Evolutionary conservation across 1,140 invertebrate genomes (phyloP).

Genomic region (Drosophila miranda): DNA sequence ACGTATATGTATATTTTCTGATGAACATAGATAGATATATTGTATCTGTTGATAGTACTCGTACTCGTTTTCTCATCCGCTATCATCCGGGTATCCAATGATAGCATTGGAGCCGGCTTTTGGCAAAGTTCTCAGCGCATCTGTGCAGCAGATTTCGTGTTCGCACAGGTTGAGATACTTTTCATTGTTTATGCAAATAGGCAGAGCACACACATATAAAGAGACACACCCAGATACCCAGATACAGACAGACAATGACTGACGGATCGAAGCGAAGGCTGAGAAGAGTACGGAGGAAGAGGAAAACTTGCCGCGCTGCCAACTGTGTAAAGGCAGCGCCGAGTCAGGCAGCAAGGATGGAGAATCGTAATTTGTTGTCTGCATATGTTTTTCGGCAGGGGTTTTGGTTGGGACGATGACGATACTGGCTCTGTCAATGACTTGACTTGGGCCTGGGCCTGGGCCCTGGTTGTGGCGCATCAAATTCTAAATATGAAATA

Average conservation of each 20-base stretch:
- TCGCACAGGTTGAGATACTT: slow-evolving; percentile 39
- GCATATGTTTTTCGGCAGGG: slow-evolving; percentile 40
- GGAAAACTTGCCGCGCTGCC: slow-evolving; percentile 9
- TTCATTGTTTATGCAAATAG: slow-evolving; percentile 70
- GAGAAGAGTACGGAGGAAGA: background rate
- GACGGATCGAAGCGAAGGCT: slow-evolving; percentile 24
- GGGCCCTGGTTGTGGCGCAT: slow-evolving; percentile 47
- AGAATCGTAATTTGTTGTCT: slow-evolving; percentile 42
- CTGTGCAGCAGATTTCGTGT: slow-evolving; percentile 29
- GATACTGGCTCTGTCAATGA: no score
- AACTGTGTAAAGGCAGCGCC: slow-evolving; percentile 36
- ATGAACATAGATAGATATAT: no score
- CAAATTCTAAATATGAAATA: slow-evolving; percentile 70
- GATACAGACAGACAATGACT: slow-evolving; percentile 20
- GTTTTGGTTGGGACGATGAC: background rate
- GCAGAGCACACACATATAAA: slow-evolving; percentile 24
- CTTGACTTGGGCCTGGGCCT: background rate
- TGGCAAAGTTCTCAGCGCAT: slow-evolving; percentile 27
- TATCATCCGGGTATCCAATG: no score
- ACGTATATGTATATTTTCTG: no score
- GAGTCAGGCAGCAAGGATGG: slow-evolving; percentile 16
- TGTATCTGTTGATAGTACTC: no score
- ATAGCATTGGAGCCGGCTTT: background rate
- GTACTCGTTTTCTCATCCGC: background rate
- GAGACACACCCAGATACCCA: background rate